Evolutionary conservation across 2,888 invertebrate genomes (phyloP).

Genomic region (Lissonota sp.): DNA sequence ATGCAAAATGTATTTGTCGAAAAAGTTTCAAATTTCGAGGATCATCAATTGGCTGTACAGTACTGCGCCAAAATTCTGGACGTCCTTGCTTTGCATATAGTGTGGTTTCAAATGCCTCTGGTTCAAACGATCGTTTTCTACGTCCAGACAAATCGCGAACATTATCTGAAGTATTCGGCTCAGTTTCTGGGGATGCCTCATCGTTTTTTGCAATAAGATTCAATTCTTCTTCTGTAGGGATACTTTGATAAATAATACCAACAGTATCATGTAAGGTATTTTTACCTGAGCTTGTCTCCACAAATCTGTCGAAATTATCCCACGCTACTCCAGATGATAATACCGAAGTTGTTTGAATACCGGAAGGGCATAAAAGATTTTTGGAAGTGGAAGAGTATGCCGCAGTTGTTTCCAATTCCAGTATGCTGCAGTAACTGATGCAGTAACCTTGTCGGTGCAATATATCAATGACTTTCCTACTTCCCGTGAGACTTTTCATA

Average conservation of each 20-base stretch:
- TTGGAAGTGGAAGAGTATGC: constrained; percentile 63
- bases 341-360: constrained; percentile 64
- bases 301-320: constrained; percentile 69
- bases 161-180: no score
- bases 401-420: constrained; percentile 68
- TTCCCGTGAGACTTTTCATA: constrained; percentile 69
- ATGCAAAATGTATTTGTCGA: no score
- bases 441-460: constrained; percentile 66
- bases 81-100: no score
- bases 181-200: no score
- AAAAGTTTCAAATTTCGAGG: no score
- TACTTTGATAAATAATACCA: constrained; percentile 62
- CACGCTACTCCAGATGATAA: constrained; percentile 70
- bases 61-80: no score
- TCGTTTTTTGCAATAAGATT: no score
- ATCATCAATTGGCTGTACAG: no score
- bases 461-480: constrained; percentile 67
- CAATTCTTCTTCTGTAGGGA: no score
- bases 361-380: constrained; percentile 65
- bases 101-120: no score
- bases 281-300: constrained; percentile 62
- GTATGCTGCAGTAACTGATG: constrained; percentile 58
- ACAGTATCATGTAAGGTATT: constrained; percentile 65
- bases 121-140: no score
- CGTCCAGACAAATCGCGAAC: no score